Conservation (phyloP, 2,888 invertebrate genomes). For the Metopia argyrocephala region DNA sequence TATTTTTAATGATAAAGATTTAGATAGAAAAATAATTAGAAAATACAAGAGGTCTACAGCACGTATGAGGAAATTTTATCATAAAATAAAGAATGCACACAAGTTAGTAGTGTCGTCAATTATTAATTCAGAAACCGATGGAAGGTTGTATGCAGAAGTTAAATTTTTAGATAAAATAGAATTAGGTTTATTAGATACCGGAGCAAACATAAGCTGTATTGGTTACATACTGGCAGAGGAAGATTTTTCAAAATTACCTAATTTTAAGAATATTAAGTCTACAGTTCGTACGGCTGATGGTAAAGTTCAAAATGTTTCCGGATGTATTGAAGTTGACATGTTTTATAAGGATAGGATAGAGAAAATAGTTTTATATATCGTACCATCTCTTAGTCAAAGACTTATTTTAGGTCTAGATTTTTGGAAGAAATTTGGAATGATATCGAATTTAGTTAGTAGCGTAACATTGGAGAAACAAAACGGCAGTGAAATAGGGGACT, state of each 20-base stretch:
- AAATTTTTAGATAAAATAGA: background rate
- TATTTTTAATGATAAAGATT: background rate
- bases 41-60: no score
- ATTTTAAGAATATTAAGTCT: background rate
- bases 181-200: background rate
- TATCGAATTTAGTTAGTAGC: background rate
- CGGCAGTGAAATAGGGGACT: no score
- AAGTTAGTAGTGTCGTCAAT: background rate
- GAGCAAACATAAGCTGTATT: background rate
- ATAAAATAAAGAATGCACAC: background rate
- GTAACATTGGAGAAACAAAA: no score
- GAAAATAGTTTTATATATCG: background rate
- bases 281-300: background rate
- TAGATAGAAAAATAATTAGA: background rate
- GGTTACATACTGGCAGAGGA: background rate
- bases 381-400: background rate
- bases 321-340: background rate
- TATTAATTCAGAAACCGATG: background rate
- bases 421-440: background rate
- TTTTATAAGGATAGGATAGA: background rate
- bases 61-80: background rate
- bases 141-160: background rate
- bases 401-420: background rate
- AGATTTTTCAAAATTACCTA: background rate
- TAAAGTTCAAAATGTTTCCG: background rate